A percentile compares a stretch with the other conserved stretches of the same genome.
Conservation (phyloP, 2,113 vertebrate species). For the Brachyistius frenatus region DNA sequence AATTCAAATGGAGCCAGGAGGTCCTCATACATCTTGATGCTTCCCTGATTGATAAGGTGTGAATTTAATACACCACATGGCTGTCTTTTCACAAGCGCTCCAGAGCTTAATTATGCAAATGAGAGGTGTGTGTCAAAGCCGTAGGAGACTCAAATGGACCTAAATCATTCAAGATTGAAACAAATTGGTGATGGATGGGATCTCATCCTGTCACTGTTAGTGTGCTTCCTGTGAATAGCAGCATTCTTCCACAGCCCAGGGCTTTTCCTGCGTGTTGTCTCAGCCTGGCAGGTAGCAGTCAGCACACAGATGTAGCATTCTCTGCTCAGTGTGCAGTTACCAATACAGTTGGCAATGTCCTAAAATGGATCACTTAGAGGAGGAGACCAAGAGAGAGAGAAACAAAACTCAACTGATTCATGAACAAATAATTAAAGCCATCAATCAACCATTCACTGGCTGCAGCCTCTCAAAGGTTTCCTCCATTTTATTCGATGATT, state of each 20-base stretch:
- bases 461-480: too few species aligned
- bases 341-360: constrained; percentile 21
- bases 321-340: constrained; percentile 42
- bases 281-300: constrained; percentile 65
- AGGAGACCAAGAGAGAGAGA: constrained; percentile 1
- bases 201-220: constrained; percentile 42
- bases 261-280: constrained; percentile 56
- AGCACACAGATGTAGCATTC: constrained; percentile 56
- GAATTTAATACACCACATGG: constrained; percentile 75
- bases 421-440: neutral
- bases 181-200: constrained; percentile 79
- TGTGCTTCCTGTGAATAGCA: constrained; percentile 55
- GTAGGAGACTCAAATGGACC: constrained; percentile 65
- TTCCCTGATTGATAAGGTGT: constrained; percentile 81
- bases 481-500: too few species aligned
- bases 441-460: neutral
- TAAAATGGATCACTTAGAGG: constrained; percentile 50
- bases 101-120: constrained; percentile 83
- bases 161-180: constrained; percentile 75
- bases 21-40: constrained; percentile 61
- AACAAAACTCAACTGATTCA: constrained; percentile 13
- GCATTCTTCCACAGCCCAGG: constrained; percentile 61
- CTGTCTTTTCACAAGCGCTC: constrained; percentile 68
- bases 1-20: constrained; percentile 80
- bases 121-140: constrained; percentile 61